Conservation (phyloP, 2,888 invertebrate genomes). For the Tinea trinotella region DNA sequence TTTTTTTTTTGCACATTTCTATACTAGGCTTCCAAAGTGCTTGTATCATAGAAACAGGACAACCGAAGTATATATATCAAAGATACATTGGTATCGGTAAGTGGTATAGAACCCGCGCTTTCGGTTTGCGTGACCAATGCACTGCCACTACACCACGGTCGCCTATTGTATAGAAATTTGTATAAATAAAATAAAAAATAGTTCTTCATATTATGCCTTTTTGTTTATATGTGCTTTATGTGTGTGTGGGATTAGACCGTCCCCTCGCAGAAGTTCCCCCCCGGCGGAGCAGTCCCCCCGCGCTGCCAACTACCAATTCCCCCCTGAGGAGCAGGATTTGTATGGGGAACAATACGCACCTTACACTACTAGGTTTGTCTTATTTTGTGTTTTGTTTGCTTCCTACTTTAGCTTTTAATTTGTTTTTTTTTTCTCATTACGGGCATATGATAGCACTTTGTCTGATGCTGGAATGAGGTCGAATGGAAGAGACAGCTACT, state of each 20-base stretch:
- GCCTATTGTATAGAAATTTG: too few species aligned
- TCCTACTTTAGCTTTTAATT: too few species aligned
- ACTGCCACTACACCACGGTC: too few species aligned
- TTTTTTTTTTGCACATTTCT: too few species aligned
- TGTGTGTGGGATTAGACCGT: slow-evolving; percentile 36
- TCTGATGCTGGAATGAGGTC: too few species aligned
- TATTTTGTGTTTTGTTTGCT: neutral
- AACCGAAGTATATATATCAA: too few species aligned
- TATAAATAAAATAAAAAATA: neutral
- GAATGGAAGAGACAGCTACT: too few species aligned
- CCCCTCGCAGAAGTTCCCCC: slow-evolving; percentile 46
- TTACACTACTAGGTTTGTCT: slow-evolving; percentile 32
- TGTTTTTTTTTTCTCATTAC: neutral
- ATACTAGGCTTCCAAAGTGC: too few species aligned
- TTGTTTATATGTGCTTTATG: slow-evolving; percentile 25
- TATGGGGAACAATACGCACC: slow-evolving; percentile 59
- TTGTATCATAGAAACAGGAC: too few species aligned
- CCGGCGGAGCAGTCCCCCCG: slow-evolving; percentile 15
- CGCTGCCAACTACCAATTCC: slow-evolving; percentile 20
- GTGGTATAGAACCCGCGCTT: neutral
- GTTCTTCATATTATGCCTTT: slow-evolving; percentile 17
- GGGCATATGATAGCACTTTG: too few species aligned
- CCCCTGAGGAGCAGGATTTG: slow-evolving; percentile 48
- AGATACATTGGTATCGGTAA: too few species aligned
- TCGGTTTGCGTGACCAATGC: too few species aligned